Conservation (phyloP, 2,888 invertebrate genomes). For the Escarpia spicata region DNA sequence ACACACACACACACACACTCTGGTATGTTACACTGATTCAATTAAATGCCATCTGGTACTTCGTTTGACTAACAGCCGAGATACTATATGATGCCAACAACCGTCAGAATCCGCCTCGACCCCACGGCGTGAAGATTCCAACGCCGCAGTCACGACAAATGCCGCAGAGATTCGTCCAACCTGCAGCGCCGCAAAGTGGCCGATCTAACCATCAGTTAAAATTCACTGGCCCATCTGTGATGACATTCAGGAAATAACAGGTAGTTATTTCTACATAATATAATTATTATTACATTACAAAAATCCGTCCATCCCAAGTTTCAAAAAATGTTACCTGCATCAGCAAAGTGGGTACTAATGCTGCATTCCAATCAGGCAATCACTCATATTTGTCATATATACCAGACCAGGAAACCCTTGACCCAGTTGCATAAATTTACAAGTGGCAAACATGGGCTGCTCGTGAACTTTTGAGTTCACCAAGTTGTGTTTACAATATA, state of each 20-base stretch:
- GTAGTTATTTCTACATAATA: neutral
- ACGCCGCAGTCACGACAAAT: neutral
- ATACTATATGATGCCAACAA: neutral
- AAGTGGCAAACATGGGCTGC: too few relatives aligned
- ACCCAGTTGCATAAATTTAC: too few relatives aligned
- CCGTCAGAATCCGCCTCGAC: neutral
- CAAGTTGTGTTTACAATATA: too few relatives aligned
- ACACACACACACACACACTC: neutral
- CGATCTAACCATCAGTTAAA: neutral
- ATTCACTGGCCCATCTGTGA: neutral
- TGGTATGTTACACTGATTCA: too few relatives aligned
- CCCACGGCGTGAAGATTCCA: neutral
- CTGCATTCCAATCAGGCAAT: too few relatives aligned
- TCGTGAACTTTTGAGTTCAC: too few relatives aligned
- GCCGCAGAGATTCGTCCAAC: neutral
- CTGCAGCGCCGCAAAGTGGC: neutral
- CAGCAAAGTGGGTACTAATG: too few relatives aligned
- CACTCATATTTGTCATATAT: too few relatives aligned
- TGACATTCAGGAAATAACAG: neutral
- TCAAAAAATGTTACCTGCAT: too few relatives aligned
- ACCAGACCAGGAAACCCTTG: too few relatives aligned
- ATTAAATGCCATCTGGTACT: neutral
- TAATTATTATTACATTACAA: neutral
- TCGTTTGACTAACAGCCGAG: neutral
- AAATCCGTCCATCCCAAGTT: too few relatives aligned